A percentile compares a stretch with the other conserved stretches of the same genome.
Conservation (phyloP, 2,888 invertebrate genomes). For the Synergus gifuensis region DNA sequence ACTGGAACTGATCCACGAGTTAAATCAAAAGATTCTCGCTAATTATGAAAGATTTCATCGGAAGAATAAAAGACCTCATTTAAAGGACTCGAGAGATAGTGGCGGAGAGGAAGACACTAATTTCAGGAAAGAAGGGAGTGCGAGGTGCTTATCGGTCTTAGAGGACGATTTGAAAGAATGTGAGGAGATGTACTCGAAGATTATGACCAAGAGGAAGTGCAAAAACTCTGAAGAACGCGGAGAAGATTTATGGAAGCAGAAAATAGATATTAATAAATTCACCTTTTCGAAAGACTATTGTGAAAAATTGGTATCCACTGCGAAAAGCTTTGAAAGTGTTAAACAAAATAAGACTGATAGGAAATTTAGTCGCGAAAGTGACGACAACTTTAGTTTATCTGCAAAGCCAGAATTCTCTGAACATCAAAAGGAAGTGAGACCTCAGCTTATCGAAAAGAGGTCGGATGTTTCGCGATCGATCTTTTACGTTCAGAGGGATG, state of each 20-base stretch:
- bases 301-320: constrained; percentile 50
- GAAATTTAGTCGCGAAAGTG: constrained; percentile 43
- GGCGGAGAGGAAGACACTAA: constrained; percentile 31
- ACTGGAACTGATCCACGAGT: constrained; percentile 71
- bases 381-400: constrained; percentile 69
- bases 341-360: constrained; percentile 33
- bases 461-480: constrained; percentile 31
- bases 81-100: constrained; percentile 47
- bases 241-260: constrained; percentile 47
- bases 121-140: neutral
- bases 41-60: constrained; percentile 73
- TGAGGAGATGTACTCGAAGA: constrained; percentile 49
- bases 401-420: constrained; percentile 61
- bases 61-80: constrained; percentile 63
- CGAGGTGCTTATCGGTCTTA: neutral
- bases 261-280: constrained; percentile 56
- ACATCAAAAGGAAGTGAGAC: constrained; percentile 29
- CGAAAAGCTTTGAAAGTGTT: constrained; percentile 45
- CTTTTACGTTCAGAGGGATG: constrained; percentile 17
- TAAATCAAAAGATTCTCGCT: constrained; percentile 73
- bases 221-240: constrained; percentile 41
- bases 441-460: neutral
- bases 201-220: constrained; percentile 54
- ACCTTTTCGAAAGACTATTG: constrained; percentile 56
- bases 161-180: neutral